phyloP scores from a whole-genome alignment of 1,140 invertebrate species.

The Drosophila sulfurigaster region DNA sequence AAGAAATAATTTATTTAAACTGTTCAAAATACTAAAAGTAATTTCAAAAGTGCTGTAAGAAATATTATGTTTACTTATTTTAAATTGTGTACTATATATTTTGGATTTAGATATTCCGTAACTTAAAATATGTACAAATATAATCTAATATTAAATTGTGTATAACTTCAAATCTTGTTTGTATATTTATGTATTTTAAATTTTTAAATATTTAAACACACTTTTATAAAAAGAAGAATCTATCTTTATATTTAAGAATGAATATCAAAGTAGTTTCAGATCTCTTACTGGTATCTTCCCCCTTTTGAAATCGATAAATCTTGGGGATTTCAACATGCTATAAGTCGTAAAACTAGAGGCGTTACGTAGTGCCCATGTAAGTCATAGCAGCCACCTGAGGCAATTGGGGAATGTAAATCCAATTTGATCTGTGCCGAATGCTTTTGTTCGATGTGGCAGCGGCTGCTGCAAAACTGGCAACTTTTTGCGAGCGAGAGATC shows the following conservation, averaged over 20 bases:
- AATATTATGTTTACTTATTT: no score
- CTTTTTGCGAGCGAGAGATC: slow-evolving; percentile 32
- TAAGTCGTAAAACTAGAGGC: slow-evolving; percentile 11
- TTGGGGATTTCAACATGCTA: slow-evolving; percentile 6
- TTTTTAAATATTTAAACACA: no score
- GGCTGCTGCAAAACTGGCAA: slow-evolving; percentile 57
- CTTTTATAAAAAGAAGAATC: neutral
- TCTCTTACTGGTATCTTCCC: neutral
- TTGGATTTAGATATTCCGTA: no score
- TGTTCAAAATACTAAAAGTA: no score
- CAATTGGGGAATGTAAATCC: slow-evolving; percentile 72
- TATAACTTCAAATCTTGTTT: no score
- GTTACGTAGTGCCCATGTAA: slow-evolving; percentile 32
- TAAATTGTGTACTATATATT: no score
- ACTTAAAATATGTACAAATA: no score
- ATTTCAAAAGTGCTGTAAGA: no score
- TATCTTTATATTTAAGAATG: neutral
- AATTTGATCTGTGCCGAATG: slow-evolving; percentile 81
- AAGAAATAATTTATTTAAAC: no score
- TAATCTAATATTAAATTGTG: no score
- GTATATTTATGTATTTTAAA: no score
- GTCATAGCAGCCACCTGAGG: slow-evolving; percentile 19
- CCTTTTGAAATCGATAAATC: neutral
- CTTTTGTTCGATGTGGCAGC: slow-evolving; percentile 67
- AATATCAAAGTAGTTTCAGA: neutral